Evolutionary conservation across 2,113 vertebrate species (phyloP), one percentile per base, ranked within the genome.

Genomic region (Rhinichthys klamathensis): DNA sequence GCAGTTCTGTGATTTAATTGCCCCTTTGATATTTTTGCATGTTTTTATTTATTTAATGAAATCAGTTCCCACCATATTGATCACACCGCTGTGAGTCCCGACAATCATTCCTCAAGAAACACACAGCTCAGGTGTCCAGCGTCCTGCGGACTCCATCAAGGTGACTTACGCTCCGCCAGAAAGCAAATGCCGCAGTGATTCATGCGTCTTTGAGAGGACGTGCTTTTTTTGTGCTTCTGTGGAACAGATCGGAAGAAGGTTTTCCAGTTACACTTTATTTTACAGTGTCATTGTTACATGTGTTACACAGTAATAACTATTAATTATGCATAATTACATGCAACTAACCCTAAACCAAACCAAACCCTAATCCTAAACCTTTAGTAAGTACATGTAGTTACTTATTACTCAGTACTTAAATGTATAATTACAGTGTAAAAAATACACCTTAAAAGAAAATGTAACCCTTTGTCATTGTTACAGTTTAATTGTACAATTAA

Each of bases 111-210:
- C 67, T 70, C 67, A 41, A 41, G 67, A 70, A 70, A 54, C 41
- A 81, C 63, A 60, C 51, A 61, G 30, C 49, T 49, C 78, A 87
- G 78, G 30, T 61, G 27, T 86, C 35, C 6, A 32, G 38, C 51
- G 46, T 73, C 41, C 25, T 70, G 54, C 15, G 16, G 44, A 78
- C 69, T 41, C 46, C 54, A 80, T 89, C 60, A 89, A 91, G 90
- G 87, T 90, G 89, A 90, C 88, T 51, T 80, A 72, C 46, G 3
- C 1, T 9, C 30, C 75, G 8, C 83, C 83, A 30, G 80, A 83
- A 51, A 77, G 54, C 25, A 46, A 65, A 41, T 38, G 30, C 18
- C 35, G 67, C 32, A 44, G n/a, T 56, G 80, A 49, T 85, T 74
- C 46, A 46, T 46, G n/a, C 60, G 88, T 86, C 70, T 78, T 75